These are phyloP conservation scores for Autographa gamma DNA, from an alignment of 2,888 invertebrate genomes.

Conservation along the genomic window DNA sequence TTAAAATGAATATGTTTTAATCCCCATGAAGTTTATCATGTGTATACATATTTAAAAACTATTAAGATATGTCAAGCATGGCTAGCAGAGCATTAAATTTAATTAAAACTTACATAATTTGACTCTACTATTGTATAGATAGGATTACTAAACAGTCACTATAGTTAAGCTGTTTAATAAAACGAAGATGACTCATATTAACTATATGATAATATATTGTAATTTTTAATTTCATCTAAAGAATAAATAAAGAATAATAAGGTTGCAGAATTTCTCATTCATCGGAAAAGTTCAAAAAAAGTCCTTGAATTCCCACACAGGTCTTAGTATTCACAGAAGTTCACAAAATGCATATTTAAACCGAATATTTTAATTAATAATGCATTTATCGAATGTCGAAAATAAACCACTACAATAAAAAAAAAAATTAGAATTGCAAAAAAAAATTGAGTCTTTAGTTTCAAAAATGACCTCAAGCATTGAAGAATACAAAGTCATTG, in stretches of 20 bases:
- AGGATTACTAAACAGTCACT: too few relatives aligned
- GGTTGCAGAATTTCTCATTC: not conserved
- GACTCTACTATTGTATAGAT: not conserved
- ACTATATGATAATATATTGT: too few relatives aligned
- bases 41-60: not conserved
- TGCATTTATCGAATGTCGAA: too few relatives aligned
- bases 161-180: too few relatives aligned
- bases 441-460: not conserved
- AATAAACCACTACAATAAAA: too few relatives aligned
- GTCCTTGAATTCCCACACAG: not conserved
- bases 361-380: too few relatives aligned
- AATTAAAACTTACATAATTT: not conserved
- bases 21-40: not conserved
- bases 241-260: not conserved
- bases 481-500: conserved; percentile 5
- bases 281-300: not conserved
- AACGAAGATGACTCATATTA: too few relatives aligned
- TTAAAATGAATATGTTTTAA: not conserved
- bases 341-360: not conserved
- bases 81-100: not conserved
- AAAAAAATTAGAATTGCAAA: not conserved
- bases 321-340: not conserved
- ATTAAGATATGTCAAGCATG: not conserved
- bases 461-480: not conserved
- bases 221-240: too few relatives aligned